Evolutionary conservation across 2,113 vertebrate genomes (phyloP).

Genomic region (Oxyura jamaicensis): DNA sequence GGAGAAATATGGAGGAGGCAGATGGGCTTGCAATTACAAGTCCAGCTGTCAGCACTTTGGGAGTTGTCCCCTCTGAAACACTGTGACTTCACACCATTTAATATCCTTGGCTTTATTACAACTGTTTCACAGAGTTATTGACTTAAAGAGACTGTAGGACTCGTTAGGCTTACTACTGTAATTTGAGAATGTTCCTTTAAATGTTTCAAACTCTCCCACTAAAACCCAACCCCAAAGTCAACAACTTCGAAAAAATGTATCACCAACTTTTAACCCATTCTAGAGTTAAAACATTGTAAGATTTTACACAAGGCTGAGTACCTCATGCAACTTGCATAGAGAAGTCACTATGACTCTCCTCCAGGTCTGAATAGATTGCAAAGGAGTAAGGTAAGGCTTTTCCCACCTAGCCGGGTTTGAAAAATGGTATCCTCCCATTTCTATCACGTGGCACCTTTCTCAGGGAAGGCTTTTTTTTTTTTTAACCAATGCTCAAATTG

Average conservation of each 20-base stretch:
- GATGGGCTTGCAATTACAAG: fast-evolving
- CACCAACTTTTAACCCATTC: fast-evolving
- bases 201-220: background rate
- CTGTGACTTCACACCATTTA: background rate
- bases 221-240: background rate
- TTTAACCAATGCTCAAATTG: background rate
- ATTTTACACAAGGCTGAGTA: background rate
- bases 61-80: no score
- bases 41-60: fast-evolving
- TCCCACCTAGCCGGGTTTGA: background rate
- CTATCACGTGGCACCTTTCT: fast-evolving
- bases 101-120: background rate
- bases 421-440: background rate
- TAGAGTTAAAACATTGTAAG: fast-evolving
- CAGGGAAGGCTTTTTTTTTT: background rate
- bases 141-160: fast-evolving
- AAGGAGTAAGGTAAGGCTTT: fast-evolving
- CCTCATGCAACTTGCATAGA: fast-evolving
- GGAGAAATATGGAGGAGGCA: fast-evolving
- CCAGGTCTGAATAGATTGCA: background rate
- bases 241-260: fast-evolving
- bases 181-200: fast-evolving
- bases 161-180: background rate
- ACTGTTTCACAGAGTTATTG: background rate
- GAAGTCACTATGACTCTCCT: no score